Evolutionary conservation across 2,888 invertebrate species (phyloP).

Genomic region (Callosobruchus maculatus): DNA sequence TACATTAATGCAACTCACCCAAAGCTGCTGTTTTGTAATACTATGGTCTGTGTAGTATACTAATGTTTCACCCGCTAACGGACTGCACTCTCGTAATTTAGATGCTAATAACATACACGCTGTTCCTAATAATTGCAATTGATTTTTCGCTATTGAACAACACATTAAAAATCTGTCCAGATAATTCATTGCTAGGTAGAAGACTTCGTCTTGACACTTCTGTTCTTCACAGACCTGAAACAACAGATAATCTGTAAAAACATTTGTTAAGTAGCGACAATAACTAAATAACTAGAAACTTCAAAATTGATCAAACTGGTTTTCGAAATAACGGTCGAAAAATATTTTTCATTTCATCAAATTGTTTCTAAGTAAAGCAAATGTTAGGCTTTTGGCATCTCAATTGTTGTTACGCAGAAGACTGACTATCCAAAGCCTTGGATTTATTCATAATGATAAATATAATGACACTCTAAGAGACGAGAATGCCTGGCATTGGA

Average conservation of each 20-base stretch:
- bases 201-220: constrained; percentile 89
- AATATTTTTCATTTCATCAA: too few relatives aligned
- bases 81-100: constrained; percentile 85
- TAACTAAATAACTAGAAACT: too few relatives aligned
- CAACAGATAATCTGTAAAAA: constrained; percentile 3
- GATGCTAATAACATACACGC: constrained; percentile 90
- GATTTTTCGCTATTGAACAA: constrained; percentile 77
- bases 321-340: too few relatives aligned
- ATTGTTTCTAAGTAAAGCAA: too few relatives aligned
- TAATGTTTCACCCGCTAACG: constrained; percentile 74
- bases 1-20: constrained; percentile 64
- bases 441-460: too few relatives aligned
- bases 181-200: constrained; percentile 87
- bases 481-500: too few relatives aligned
- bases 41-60: constrained; percentile 94
- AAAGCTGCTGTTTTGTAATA: constrained; percentile 78
- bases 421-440: too few relatives aligned
- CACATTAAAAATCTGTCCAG: constrained; percentile 89
- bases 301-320: too few relatives aligned
- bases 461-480: too few relatives aligned
- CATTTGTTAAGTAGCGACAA: too few relatives aligned
- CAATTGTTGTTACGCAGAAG: too few relatives aligned
- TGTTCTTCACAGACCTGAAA: constrained; percentile 91
- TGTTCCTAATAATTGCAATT: constrained; percentile 88
- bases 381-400: too few relatives aligned